These are phyloP conservation scores for Perca fluviatilis DNA, from an alignment of 2,113 vertebrate species.

Conservation along the genomic window DNA sequence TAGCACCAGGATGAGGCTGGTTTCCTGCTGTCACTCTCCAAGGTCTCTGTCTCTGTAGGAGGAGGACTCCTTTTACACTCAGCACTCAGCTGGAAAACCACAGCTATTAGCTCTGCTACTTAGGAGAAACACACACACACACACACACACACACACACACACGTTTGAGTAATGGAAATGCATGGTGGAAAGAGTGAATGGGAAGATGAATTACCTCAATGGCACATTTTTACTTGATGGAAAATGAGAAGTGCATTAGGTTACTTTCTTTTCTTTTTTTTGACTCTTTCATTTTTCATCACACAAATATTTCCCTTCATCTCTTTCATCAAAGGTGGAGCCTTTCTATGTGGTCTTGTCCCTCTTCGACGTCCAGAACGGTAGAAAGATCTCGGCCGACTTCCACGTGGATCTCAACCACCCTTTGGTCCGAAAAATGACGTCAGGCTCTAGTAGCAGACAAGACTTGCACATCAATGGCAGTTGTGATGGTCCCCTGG, in stretches of 20 bases:
- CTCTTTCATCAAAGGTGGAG: constrained; percentile 87
- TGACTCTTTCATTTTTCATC: constrained; percentile 2
- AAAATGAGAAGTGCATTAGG: constrained; percentile 55
- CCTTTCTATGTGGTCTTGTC: constrained; percentile 97
- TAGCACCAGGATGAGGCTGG: constrained; percentile 54
- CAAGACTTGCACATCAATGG: constrained; percentile 81
- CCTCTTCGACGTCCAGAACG: constrained; percentile 94
- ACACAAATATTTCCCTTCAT: constrained; percentile 9
- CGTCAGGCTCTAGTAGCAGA: constrained; percentile 41
- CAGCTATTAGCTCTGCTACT: constrained; percentile 45
- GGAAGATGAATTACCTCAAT: constrained; percentile 42
- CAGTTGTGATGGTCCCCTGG: constrained; percentile 65
- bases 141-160: background rate
- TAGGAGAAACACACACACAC: background rate
- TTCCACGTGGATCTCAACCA: constrained; percentile 98
- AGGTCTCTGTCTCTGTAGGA: constrained; percentile 36
- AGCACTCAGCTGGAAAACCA: constrained; percentile 50
- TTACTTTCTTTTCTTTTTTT: background rate
- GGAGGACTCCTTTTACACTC: constrained; percentile 13
- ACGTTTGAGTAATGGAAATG: constrained; percentile 56
- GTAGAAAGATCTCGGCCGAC: constrained; percentile 96
- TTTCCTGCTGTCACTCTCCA: constrained; percentile 70
- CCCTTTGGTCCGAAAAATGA: constrained; percentile 90
- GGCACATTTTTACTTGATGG: constrained; percentile 36
- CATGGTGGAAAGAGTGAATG: constrained; percentile 43